Percentiles rank a stretch among this genome's conserved stretches.
Evolutionary conservation across 2,888 invertebrate genomes (phyloP).

Genomic region (Sclerodermus sp.): DNA sequence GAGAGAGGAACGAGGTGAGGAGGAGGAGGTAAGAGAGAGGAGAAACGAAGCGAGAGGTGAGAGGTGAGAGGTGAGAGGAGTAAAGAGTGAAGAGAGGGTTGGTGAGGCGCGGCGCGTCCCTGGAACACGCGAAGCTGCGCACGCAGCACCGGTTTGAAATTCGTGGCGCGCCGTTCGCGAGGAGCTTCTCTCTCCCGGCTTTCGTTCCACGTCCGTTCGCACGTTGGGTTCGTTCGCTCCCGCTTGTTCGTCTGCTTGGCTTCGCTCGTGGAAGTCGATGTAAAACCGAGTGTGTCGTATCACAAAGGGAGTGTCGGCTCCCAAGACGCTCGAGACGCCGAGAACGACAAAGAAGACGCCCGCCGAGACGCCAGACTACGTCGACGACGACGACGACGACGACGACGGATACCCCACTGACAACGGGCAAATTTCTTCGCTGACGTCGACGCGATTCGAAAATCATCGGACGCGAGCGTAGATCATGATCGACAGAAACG

Average conservation of each 20-base stretch:
- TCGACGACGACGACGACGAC: no score
- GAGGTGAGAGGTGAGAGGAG: not conserved
- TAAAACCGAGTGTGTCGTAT: slow-evolving; percentile 24
- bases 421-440: no score
- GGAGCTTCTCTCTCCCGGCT: slow-evolving; percentile 29
- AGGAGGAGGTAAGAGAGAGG: no score
- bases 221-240: slow-evolving; percentile 29
- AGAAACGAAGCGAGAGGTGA: not conserved
- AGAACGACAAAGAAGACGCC: no score
- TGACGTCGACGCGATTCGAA: no score
- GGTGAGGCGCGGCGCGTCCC: no score
- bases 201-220: slow-evolving; percentile 36
- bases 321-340: not conserved
- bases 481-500: no score
- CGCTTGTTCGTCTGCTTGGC: slow-evolving; percentile 36
- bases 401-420: no score
- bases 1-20: no score
- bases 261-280: slow-evolving; percentile 47
- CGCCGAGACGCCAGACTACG: no score
- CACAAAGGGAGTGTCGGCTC: slow-evolving; percentile 28
- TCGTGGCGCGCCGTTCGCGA: slow-evolving; percentile 41
- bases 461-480: no score
- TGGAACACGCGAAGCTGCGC: slow-evolving; percentile 12
- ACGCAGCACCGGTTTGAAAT: slow-evolving; percentile 44
- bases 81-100: not conserved